These are phyloP conservation scores for Camelus dromedarius DNA, from an alignment of 2,113 vertebrate species.

Conservation along the genomic window DNA sequence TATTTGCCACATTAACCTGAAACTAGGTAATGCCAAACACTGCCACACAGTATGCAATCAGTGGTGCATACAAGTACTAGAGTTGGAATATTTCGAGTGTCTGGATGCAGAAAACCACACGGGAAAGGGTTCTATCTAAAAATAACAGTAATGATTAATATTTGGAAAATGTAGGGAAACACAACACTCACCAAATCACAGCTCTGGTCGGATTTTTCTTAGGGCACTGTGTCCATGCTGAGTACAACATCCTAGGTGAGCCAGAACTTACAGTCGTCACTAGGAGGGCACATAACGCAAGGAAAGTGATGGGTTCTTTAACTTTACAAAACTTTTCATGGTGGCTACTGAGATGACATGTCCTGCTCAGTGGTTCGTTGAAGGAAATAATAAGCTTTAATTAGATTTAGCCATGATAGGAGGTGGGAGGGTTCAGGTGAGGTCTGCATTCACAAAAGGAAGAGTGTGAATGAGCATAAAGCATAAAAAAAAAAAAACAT, in stretches of 20 bases:
- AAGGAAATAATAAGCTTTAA: slow-evolving; percentile 24
- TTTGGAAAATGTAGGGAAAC: background rate
- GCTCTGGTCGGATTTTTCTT: background rate
- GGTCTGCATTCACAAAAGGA: background rate
- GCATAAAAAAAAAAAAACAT: background rate
- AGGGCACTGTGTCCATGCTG: background rate
- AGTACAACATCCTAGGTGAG: background rate
- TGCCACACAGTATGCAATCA: slow-evolving; percentile 23
- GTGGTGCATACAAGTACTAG: background rate
- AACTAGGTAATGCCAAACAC: slow-evolving; percentile 37
- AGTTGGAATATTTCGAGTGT: slow-evolving; percentile 58
- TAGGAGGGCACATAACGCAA: background rate
- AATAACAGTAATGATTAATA: slow-evolving; percentile 22
- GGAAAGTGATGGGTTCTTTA: background rate
- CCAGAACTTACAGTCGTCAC: background rate
- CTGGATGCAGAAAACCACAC: slow-evolving; percentile 22
- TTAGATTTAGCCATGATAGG: background rate
- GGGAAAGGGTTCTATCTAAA: slow-evolving; percentile 40
- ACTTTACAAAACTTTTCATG: background rate
- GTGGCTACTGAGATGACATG: background rate
- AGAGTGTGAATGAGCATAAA: background rate
- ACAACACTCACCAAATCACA: background rate
- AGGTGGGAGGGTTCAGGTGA: background rate
- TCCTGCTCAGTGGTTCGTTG: background rate
- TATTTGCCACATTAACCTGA: slow-evolving; percentile 46